Conservation (phyloP, 2,113 vertebrate genomes). For the Brevimyrus niger region DNA sequence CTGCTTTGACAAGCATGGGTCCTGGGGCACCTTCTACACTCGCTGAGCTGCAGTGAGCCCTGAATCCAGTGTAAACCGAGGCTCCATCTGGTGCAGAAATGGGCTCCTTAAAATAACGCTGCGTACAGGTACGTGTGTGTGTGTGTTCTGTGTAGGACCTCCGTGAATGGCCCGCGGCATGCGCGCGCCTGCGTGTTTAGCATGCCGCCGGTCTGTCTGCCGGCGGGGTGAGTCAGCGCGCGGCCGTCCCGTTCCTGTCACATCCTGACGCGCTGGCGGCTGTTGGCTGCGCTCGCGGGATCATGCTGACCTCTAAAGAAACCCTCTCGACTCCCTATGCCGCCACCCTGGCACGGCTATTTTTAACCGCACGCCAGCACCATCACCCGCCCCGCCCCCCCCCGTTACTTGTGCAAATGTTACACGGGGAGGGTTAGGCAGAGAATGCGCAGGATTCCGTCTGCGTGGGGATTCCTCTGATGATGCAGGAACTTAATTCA, state of each 20-base stretch:
- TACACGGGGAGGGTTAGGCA: not conserved
- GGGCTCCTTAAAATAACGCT: not conserved
- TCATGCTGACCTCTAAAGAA: not conserved
- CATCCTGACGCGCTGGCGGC: not conserved
- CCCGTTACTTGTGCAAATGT: not conserved
- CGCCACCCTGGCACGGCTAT: not conserved
- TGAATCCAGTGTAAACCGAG: not conserved
- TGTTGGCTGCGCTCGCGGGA: not conserved
- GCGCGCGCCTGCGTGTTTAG: not conserved
- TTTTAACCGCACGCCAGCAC: not conserved
- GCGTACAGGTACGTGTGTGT: not conserved
- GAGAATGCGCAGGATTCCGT: not conserved
- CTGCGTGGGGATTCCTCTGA: not conserved
- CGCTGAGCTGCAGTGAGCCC: not conserved
- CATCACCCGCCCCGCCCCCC: not conserved
- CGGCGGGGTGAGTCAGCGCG: not conserved
- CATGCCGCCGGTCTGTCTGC: not conserved
- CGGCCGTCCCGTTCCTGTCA: constrained; percentile 1
- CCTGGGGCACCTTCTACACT: not conserved
- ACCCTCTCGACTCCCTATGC: not conserved
- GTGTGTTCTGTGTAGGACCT: not conserved
- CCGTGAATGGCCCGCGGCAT: not conserved
- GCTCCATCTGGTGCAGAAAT: not conserved
- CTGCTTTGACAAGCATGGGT: not conserved
- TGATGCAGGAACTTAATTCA: not conserved